phyloP scores from a whole-genome alignment of 1,140 invertebrate genomes.

The Plectrocnemia conspersa region DNA sequence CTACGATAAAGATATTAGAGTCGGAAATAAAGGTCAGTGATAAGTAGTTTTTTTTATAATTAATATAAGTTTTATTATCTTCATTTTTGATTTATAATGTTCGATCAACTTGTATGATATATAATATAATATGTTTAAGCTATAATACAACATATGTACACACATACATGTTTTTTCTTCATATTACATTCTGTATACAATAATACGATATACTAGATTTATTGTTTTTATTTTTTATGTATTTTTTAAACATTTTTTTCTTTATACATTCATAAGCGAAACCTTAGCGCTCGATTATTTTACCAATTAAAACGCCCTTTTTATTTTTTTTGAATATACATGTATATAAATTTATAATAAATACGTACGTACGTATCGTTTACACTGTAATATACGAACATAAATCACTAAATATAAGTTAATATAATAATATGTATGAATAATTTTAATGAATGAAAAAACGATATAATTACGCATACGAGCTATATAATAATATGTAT shows the following conservation, averaged over 20 bases:
- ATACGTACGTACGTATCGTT: neutral
- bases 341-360: constrained; percentile 9
- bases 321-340: constrained; percentile 2
- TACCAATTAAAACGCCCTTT: too few relatives aligned
- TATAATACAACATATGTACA: constrained; percentile 4
- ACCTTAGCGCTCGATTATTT: too few relatives aligned
- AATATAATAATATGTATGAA: constrained; percentile 4
- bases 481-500: too few relatives aligned
- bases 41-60: neutral
- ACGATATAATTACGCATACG: too few relatives aligned
- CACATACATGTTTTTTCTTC: too few relatives aligned
- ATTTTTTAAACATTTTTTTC: constrained; percentile 8
- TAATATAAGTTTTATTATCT: too few relatives aligned
- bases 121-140: neutral
- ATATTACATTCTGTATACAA: constrained; percentile 15
- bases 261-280: constrained; percentile 14
- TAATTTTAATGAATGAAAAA: too few relatives aligned
- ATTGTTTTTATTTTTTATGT: constrained; percentile 7
- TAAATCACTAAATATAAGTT: neutral
- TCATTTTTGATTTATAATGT: too few relatives aligned
- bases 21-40: constrained; percentile 63
- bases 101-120: too few relatives aligned
- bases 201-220: constrained; percentile 17
- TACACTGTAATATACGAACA: neutral
- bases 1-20: constrained; percentile 61